phyloP scores from a whole-genome alignment of 92 coral and sea anemone species.

The Desmophyllum pertusum region DNA sequence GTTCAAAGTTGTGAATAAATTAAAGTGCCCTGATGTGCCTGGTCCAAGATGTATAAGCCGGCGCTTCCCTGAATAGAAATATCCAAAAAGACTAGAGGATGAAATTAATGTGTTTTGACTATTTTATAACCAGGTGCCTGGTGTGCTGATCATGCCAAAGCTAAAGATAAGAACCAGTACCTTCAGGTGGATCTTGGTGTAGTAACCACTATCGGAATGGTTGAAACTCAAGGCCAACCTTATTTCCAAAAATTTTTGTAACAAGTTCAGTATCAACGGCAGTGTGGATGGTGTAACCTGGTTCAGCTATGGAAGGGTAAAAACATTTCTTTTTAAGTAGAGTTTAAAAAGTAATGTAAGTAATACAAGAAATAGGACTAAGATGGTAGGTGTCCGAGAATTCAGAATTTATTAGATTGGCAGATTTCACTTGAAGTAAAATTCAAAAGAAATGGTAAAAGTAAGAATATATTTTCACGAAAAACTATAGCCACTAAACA shows the following conservation, averaged over 20 bases:
- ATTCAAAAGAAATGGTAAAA: no score
- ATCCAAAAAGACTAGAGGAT: background rate
- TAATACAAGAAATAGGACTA: background rate
- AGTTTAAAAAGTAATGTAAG: background rate
- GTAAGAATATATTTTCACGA: no score
- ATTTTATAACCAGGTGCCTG: constrained; percentile 64
- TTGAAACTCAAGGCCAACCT: constrained; percentile 80
- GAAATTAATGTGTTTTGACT: background rate
- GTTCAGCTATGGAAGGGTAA: constrained; percentile 74
- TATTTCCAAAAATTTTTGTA: constrained; percentile 57
- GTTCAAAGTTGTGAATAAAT: no score
- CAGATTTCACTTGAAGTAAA: no score
- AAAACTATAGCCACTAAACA: no score
- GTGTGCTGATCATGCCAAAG: constrained; percentile 88
- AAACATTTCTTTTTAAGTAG: background rate
- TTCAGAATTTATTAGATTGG: no score
- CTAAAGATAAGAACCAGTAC: constrained; percentile 67
- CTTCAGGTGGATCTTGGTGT: constrained; percentile 63
- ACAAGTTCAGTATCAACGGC: constrained; percentile 53
- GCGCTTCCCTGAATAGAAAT: no score
- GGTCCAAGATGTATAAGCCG: no score
- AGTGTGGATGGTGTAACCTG: constrained; percentile 71
- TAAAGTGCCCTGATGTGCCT: no score
- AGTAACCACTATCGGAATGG: constrained; percentile 60
- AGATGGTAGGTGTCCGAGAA: no score